These are phyloP conservation scores for Mirounga angustirostris DNA, from an alignment of 2,113 vertebrate genomes.

Conservation along the genomic window DNA sequence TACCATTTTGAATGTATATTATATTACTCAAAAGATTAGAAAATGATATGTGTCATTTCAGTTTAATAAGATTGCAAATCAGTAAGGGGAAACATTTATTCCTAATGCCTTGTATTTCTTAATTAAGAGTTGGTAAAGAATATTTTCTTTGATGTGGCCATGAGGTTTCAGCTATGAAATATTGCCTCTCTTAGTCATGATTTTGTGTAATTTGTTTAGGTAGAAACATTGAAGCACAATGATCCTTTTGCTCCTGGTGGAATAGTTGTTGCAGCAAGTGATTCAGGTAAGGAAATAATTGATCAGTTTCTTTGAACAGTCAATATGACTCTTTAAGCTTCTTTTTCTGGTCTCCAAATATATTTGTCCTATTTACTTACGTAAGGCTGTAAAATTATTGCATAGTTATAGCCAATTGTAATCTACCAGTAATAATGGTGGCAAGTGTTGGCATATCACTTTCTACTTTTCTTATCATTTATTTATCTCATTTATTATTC, in stretches of 20 bases:
- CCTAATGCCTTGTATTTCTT: constrained; percentile 25
- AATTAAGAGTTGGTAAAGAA: constrained; percentile 40
- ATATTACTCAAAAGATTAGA: constrained; percentile 35
- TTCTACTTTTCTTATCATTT: constrained; percentile 31
- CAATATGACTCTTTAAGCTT: constrained; percentile 16
- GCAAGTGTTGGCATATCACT: neutral
- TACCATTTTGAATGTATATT: constrained; percentile 13
- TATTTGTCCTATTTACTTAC: constrained; percentile 23
- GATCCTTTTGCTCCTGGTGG: constrained; percentile 99
- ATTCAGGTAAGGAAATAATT: constrained; percentile 90
- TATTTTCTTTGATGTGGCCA: neutral
- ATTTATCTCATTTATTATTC: constrained; percentile 53
- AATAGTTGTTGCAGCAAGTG: constrained; percentile 90
- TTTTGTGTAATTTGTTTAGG: constrained; percentile 87
- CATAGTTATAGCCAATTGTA: neutral
- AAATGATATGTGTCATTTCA: constrained; percentile 38
- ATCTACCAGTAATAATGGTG: neutral
- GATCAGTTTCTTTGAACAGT: constrained; percentile 19
- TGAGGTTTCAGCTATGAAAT: neutral
- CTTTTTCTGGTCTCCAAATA: neutral
- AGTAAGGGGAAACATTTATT: neutral
- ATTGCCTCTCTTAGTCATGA: constrained; percentile 83
- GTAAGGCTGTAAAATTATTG: constrained; percentile 50
- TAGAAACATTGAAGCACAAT: constrained; percentile 90
- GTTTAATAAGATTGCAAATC: constrained; percentile 28